Evolutionary conservation across 2,888 invertebrate genomes (phyloP).

Genomic region (Euzophera pinguis): DNA sequence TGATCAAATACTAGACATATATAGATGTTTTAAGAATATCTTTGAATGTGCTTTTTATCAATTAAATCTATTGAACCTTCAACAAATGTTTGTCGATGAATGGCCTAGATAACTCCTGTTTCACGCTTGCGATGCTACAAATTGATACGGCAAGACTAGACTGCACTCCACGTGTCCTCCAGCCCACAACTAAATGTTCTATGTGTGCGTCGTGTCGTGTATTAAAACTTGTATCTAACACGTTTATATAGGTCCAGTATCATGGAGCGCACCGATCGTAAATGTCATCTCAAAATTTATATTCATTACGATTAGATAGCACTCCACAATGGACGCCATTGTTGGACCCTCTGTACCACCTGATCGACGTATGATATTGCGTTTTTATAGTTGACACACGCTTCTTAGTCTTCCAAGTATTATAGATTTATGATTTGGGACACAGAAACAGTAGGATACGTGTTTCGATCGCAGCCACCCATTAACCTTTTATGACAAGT

Average conservation of each 20-base stretch:
- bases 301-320: slow-evolving; percentile 79
- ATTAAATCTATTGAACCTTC: slow-evolving; percentile 12
- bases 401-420: slow-evolving; percentile 34
- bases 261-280: slow-evolving; percentile 73
- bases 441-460: slow-evolving; percentile 52
- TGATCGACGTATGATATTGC: slow-evolving; percentile 74
- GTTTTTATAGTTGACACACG: slow-evolving; percentile 61
- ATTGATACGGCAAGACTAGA: slow-evolving; percentile 47
- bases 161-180: slow-evolving; percentile 30
- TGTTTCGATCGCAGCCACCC: slow-evolving; percentile 43
- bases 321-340: slow-evolving; percentile 69
- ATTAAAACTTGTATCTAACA: slow-evolving; percentile 62
- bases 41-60: neutral
- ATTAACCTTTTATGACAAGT: slow-evolving; percentile 60
- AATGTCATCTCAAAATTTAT: slow-evolving; percentile 80
- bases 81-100: slow-evolving; percentile 55
- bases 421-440: slow-evolving; percentile 46
- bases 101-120: slow-evolving; percentile 51
- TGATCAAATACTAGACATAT: neutral
- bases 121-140: slow-evolving; percentile 56
- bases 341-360: slow-evolving; percentile 58
- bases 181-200: neutral
- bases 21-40: neutral
- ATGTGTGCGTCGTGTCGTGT: slow-evolving; percentile 52
- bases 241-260: slow-evolving; percentile 68